Percentiles rank a stretch among this genome's conserved stretches.
These are phyloP conservation scores for Periophthalmodon schlosseri DNA, from an alignment of 2,113 vertebrate genomes.

Conservation along the genomic window DNA sequence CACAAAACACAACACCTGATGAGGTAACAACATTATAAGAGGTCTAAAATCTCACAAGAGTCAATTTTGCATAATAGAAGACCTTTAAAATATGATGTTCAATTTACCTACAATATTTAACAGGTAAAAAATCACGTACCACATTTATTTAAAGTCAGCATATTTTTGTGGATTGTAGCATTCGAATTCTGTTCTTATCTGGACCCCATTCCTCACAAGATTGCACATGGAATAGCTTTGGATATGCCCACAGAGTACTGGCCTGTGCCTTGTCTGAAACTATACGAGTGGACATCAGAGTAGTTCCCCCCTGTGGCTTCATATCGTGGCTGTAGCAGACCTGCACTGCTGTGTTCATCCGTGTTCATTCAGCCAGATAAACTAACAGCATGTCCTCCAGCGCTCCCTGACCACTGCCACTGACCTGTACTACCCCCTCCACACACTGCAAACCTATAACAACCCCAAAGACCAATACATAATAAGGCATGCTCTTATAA, in stretches of 20 bases:
- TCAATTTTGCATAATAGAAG: no score
- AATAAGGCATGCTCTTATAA: conserved; percentile 32
- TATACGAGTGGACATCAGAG: background rate
- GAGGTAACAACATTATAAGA: no score
- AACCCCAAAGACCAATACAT: conserved; percentile 1
- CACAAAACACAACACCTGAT: no score
- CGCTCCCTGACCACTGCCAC: conserved; percentile 48
- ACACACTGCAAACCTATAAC: conserved; percentile 6
- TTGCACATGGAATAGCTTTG: background rate
- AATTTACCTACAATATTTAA: no score
- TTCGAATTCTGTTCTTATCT: no score
- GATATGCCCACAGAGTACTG: background rate
- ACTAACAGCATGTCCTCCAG: conserved; percentile 67
- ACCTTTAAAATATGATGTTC: no score
- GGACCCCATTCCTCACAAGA: no score
- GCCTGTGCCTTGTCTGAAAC: background rate
- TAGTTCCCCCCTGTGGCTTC: conserved; percentile 9
- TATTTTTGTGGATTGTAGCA: no score
- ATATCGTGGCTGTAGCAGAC: conserved; percentile 40
- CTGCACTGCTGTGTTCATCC: conserved; percentile 51
- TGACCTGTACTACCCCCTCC: conserved; percentile 58
- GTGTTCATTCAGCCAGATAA: conserved; percentile 65
- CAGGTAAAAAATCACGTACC: no score
- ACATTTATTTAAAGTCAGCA: no score
- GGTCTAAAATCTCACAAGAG: no score